A percentile compares a stretch with the other conserved stretches of the same genome.
phyloP scores from a whole-genome alignment of 2,888 invertebrate genomes.

The Oasisia sp. region DNA sequence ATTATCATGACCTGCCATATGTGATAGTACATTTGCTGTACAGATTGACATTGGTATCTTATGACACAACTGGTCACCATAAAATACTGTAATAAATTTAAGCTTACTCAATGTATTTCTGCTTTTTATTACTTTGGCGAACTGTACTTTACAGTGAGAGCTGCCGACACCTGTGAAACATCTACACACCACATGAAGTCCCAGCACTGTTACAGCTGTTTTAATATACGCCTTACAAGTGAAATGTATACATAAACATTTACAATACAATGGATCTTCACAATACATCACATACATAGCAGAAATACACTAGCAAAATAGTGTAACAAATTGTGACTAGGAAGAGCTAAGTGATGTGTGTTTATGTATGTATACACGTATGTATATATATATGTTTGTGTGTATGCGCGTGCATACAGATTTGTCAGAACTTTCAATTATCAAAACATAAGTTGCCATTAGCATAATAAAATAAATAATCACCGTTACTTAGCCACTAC shows the following conservation, averaged over 20 bases:
- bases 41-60: too few relatives aligned
- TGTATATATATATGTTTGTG: not conserved
- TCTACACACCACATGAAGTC: not conserved
- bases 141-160: too few relatives aligned
- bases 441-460: not conserved
- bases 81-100: too few relatives aligned
- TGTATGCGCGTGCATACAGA: not conserved
- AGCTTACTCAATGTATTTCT: too few relatives aligned
- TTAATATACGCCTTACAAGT: slow-evolving; percentile 10
- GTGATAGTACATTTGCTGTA: too few relatives aligned
- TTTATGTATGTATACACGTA: not conserved
- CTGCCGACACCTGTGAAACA: too few relatives aligned
- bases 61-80: too few relatives aligned
- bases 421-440: not conserved
- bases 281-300: slow-evolving; percentile 9
- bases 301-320: slow-evolving; percentile 7
- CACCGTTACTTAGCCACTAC: not conserved
- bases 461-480: not conserved
- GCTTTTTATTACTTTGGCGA: too few relatives aligned
- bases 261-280: slow-evolving; percentile 3
- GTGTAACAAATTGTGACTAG: not conserved
- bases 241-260: slow-evolving; percentile 1
- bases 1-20: too few relatives aligned
- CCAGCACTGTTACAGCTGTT: not conserved
- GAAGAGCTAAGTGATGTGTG: not conserved